phyloP scores from a whole-genome alignment of 2,888 invertebrate genomes.

The Drosophila sordidapex region DNA sequence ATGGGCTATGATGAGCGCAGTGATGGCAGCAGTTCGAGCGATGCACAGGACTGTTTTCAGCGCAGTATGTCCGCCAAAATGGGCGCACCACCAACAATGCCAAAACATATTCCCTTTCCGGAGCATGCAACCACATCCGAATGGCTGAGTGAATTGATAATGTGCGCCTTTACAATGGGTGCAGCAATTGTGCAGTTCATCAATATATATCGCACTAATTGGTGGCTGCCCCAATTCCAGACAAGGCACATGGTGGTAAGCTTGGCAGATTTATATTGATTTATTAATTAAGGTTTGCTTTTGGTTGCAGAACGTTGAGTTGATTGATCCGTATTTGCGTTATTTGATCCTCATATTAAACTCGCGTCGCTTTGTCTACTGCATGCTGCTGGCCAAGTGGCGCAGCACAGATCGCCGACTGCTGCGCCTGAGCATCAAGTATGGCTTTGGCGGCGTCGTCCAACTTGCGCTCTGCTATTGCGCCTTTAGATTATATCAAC shows the following conservation, averaged over 20 bases:
- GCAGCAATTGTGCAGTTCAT: slow-evolving; percentile 95
- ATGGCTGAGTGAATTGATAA: slow-evolving; percentile 93
- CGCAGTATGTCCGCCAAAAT: slow-evolving; percentile 52
- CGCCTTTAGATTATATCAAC: slow-evolving; percentile 89
- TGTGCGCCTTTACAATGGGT: slow-evolving; percentile 92
- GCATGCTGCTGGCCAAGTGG: slow-evolving; percentile 84
- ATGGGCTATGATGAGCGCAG: slow-evolving; percentile 64
- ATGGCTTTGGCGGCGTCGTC: slow-evolving; percentile 87
- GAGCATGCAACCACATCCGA: slow-evolving; percentile 92
- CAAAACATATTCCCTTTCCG: slow-evolving; percentile 93
- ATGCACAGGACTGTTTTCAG: slow-evolving; percentile 57
- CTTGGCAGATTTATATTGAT: neutral
- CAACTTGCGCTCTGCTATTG: slow-evolving; percentile 88
- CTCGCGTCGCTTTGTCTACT: slow-evolving; percentile 91
- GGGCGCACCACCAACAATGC: slow-evolving; percentile 68
- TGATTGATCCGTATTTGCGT: slow-evolving; percentile 95
- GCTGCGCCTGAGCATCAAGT: slow-evolving; percentile 68
- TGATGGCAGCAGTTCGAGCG: slow-evolving; percentile 72
- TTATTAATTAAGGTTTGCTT: neutral
- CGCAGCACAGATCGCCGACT: slow-evolving; percentile 84
- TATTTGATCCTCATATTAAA: slow-evolving; percentile 93
- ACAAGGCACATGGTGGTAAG: slow-evolving; percentile 94
- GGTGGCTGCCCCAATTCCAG: slow-evolving; percentile 98
- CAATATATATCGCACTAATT: slow-evolving; percentile 97
- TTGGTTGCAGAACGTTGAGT: slow-evolving; percentile 92